Evolutionary conservation across 1,140 invertebrate genomes (phyloP).

Genomic region (Pachyrhynchus sulphureomaculatus): DNA sequence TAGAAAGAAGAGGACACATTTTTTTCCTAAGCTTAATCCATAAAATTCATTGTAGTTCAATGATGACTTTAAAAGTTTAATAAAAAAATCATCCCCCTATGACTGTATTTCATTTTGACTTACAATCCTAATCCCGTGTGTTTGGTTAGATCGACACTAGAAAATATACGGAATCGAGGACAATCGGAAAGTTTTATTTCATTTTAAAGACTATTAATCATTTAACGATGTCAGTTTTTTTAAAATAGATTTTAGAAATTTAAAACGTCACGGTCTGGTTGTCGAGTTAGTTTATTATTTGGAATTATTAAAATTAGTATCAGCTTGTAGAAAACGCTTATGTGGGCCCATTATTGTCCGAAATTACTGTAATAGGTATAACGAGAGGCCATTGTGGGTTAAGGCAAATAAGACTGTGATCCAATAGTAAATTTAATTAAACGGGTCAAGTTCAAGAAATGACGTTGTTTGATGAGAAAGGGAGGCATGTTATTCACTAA

Average conservation of each 20-base stretch:
- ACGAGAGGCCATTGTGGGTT: not conserved
- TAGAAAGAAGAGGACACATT: slow-evolving; percentile 26
- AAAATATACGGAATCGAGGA: not conserved
- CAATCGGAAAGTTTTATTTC: not conserved
- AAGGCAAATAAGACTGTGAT: not conserved
- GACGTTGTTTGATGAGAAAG: no score
- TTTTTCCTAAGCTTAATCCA: slow-evolving; percentile 24
- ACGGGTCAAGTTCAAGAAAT: no score
- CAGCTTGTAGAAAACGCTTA: not conserved
- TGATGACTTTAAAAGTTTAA: slow-evolving; percentile 25
- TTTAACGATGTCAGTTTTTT: not conserved
- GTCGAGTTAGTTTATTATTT: not conserved
- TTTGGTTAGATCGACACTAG: slow-evolving; percentile 24
- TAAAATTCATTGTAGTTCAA: slow-evolving; percentile 29
- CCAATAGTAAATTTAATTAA: no score
- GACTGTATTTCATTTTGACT: slow-evolving; percentile 10
- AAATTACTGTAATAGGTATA: no score
- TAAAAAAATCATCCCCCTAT: slow-evolving; percentile 17
- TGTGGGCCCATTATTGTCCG: slow-evolving; percentile 1
- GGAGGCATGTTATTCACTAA: no score
- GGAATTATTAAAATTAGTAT: not conserved
- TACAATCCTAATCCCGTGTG: slow-evolving; percentile 22
- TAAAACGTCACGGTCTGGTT: slow-evolving; percentile 4
- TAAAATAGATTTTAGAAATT: slow-evolving; percentile 6
- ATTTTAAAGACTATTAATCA: slow-evolving; percentile 6